Base-by-base conservation (phyloP, 2,113 vertebrate genomes). In the Copsychus sechellarum region DNA sequence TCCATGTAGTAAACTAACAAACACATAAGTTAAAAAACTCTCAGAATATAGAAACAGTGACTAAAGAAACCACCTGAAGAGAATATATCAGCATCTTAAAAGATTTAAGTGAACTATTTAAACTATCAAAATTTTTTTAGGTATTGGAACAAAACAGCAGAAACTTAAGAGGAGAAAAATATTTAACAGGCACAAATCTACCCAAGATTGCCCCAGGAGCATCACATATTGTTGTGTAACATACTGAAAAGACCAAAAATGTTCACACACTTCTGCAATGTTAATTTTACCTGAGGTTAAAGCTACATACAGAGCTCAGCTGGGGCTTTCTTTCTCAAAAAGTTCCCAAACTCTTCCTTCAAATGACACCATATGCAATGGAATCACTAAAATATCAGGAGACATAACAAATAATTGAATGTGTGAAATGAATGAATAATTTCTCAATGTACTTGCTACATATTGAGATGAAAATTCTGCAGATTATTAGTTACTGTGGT, bases 231-330 rank as follows among this genome's bases (percentile, higher is more conserved):
- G 8, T 57, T 61, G 50, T 6, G 38, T 18, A 90, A 45, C 25
- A 76, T 26, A n/a, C 14, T 69, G 17, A 76, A 92, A 86, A 65
- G 33, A 61, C 6, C 12, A 76, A 64, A 81, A 79, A 61, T 5
- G 4, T 21, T 73, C 14, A 26, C 29, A n/a, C 45, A 83, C 31
- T 92, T 92, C 71, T 80, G 36, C 36, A 51, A 45, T 80, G 54
- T 60, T 74, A 84, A 96, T 91, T 97, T 93, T 22, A 8, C 43
- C 42, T 94, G 65, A 25, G 87, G 60, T 8, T 29, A 84, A 51
- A 82, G 60, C 28, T 56, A 54, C 11, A 64, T 28, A 16, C 11
- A 56, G 18, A 78, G 28, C 84, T 85, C 7, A 17, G 48, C 87
- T 79, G 78, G 23, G 54, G n/a, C 60, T 93, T 86, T 60, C n/a